Conservation (phyloP, 2,797 vertebrate species). For the Sparidentex hasta region DNA sequence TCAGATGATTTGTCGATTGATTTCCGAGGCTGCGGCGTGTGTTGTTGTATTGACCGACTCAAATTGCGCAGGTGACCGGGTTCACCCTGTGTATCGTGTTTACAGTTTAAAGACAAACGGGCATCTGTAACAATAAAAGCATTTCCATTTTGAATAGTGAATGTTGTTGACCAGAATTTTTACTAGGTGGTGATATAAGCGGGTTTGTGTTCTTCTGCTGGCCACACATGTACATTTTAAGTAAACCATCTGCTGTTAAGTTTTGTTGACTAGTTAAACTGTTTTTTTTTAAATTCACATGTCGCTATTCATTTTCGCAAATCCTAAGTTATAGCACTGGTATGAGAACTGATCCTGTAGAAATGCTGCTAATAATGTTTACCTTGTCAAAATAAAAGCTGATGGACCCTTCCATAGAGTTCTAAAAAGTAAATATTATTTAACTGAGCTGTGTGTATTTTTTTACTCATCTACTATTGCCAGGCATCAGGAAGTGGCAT, state of each 20-base stretch:
- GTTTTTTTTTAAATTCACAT: neutral
- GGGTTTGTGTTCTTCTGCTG: neutral
- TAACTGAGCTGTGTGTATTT: neutral
- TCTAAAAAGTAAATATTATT: neutral
- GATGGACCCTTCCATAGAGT: neutral
- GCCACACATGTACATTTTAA: neutral
- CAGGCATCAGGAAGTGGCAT: conserved; percentile 52
- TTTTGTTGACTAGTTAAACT: neutral
- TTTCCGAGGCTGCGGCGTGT: conserved; percentile 2
- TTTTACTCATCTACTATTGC: conserved; percentile 3
- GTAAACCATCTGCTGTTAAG: neutral
- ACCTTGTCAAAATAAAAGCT: conserved; percentile 1
- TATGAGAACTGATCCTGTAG: conserved; percentile 1
- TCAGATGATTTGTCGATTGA: neutral
- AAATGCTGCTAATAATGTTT: neutral
- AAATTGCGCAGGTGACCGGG: neutral
- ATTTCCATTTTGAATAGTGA: neutral
- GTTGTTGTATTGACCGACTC: neutral
- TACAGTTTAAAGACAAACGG: neutral
- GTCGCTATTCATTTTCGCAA: neutral
- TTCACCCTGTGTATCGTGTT: neutral
- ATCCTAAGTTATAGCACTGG: neutral
- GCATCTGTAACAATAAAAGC: neutral
- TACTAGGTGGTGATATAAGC: neutral
- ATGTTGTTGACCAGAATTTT: neutral